Evolutionary conservation across 2,888 invertebrate species (phyloP), one percentile per base, ranked within the genome.

Genomic region (Drepanosiphum platanoidis): DNA sequence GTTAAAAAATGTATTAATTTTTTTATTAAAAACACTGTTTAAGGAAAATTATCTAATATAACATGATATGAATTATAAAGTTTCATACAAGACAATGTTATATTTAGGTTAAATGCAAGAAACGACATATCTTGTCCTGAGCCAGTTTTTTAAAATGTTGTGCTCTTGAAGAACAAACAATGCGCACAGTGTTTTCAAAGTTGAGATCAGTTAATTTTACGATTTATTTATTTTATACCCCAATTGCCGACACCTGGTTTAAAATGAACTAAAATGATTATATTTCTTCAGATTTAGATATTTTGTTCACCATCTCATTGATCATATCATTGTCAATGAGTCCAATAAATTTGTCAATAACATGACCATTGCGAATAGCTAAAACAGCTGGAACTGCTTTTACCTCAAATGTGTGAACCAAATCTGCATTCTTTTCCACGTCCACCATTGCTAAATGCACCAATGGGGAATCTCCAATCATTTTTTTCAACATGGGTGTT

Each of bases 331-430:
- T 92, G 89, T 95, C 95, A 0, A 95, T 95, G n/a, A 96, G 90
- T 0, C 96, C 96, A 87, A 96, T 95, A 89, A 96, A 96, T 90
- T 96, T 96, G 90, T 96, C 95, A 30, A 95, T 94, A 78, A 96
- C 94, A 36, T 95, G 91, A 3, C 96, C 96, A 89, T 95, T 94
- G 83, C 93, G 93, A 80, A 96, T 94, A 15, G 95, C 96, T 89
- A 96, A 86, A 11, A 88, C 88, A 64, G 88, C 88, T 27, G 88
- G 88, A 74, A 88, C 88, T 46, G 88, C 88, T 86, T 88, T 89
- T 1, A 89, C 89, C 87, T 89, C 89, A 89, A 92, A 96, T 0
- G 95, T 94, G 88, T 95, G 94, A 39, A 95, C 95, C 86, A 96
- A 90, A 88, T 95, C 95, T 0, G 95, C 93, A 89, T 96, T 95